Evolutionary conservation across 1,140 invertebrate genomes (phyloP).

Genomic region (Adelges cooleyi): DNA sequence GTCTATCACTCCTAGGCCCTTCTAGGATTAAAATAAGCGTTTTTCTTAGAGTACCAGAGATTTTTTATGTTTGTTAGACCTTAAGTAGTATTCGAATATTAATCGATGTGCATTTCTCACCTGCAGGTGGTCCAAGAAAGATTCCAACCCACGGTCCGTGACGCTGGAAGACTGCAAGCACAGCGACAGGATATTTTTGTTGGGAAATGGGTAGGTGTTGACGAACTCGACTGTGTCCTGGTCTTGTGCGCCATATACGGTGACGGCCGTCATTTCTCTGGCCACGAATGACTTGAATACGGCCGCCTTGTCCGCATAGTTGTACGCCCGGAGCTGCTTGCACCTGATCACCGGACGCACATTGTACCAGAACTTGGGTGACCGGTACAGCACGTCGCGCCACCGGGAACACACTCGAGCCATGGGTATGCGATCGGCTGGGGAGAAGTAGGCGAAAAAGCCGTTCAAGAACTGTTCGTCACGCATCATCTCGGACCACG

Average conservation of each 20-base stretch:
- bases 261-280: conserved; percentile 73
- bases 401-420: conserved; percentile 73
- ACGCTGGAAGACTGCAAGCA: conserved; percentile 74
- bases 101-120: conserved; percentile 41
- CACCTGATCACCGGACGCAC: conserved; percentile 71
- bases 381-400: conserved; percentile 74
- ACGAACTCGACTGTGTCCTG: conserved; percentile 80
- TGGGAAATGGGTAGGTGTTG: conserved; percentile 65
- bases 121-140: conserved; percentile 71
- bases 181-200: conserved; percentile 69
- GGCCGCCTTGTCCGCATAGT: conserved; percentile 52
- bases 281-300: conserved; percentile 72
- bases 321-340: conserved; percentile 55
- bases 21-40: not conserved
- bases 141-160: conserved; percentile 75
- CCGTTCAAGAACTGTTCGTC: conserved; percentile 71
- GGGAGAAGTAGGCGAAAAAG: conserved; percentile 76
- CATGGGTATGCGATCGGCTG: conserved; percentile 61
- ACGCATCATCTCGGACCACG: conserved; percentile 63
- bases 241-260: conserved; percentile 71
- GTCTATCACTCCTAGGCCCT: too few relatives aligned
- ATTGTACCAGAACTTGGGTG: conserved; percentile 70
- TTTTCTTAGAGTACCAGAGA: not conserved
- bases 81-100: too few relatives aligned
- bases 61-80: too few relatives aligned